A percentile compares a stretch with the other conserved stretches of the same genome.
phyloP scores from a whole-genome alignment of 2,888 invertebrate species.

The Erpobdella octoculata region DNA sequence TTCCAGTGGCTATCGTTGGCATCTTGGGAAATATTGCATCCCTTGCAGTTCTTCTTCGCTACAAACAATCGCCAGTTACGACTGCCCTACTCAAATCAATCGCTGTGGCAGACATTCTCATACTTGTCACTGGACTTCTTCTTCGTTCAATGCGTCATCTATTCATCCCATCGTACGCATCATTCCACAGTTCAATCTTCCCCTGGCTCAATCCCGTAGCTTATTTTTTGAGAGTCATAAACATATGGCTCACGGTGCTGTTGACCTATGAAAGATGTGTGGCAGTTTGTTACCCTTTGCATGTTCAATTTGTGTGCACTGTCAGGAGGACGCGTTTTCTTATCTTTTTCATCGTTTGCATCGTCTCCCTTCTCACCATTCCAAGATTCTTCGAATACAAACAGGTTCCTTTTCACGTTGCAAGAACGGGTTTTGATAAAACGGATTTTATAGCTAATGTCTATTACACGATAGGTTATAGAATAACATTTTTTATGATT shows the following conservation, averaged over 20 bases:
- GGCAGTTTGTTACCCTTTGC: constrained; percentile 37
- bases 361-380: constrained; percentile 31
- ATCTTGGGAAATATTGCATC: constrained; percentile 35
- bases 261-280: constrained; percentile 38
- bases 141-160: constrained; percentile 31
- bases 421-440: constrained; percentile 10
- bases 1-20: constrained; percentile 34
- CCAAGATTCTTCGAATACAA: constrained; percentile 37
- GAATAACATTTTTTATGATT: constrained; percentile 34
- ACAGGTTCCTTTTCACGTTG: not conserved
- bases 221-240: constrained; percentile 33
- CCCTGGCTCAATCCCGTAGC: constrained; percentile 32
- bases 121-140: constrained; percentile 31
- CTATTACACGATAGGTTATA: constrained; percentile 34
- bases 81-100: constrained; percentile 34
- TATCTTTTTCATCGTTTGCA: constrained; percentile 29
- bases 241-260: constrained; percentile 37
- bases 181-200: constrained; percentile 26
- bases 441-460: constrained; percentile 29
- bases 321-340: constrained; percentile 29
- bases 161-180: constrained; percentile 13
- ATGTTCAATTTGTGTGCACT: constrained; percentile 37
- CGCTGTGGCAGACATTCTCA: constrained; percentile 33
- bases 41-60: constrained; percentile 33
- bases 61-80: constrained; percentile 32